Base-by-base conservation (phyloP, 2,888 invertebrate species). In the Dichetophora obliterata region DNA sequence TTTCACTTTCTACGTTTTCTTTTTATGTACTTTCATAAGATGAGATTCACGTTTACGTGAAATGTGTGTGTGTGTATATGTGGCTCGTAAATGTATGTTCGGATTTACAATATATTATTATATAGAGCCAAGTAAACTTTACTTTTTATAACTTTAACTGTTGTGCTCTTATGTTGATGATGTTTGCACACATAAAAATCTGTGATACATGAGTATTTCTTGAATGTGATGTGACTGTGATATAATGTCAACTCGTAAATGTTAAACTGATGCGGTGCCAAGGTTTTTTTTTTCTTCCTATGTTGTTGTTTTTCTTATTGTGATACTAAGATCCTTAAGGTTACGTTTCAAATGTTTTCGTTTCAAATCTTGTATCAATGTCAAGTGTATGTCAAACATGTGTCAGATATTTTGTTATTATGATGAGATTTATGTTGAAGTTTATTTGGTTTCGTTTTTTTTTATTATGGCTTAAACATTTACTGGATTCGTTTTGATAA, bases 161-260 rank as follows among this genome's bases (percentile, higher is more conserved):
- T 75, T 79, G 72, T 78, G 81, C 82, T 84, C 86, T 84, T 84
- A 83, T 82, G 82, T 83, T 85, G 80, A 81, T 83, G 82, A 78
- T 79, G 80, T 70, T 65, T 77, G 74, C 14, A 43, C 43, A 43
- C 43, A 43, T 77, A 66, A 75, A 75, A 65, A 48, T 54, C 73
- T 69, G 61, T 74, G 77, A 74, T 77, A 52, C 31, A 69, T 76
- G 69, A 50, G 61, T 76, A 52, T 63, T 37, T 63, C 24, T 63
- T n/a, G 24, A 75, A 68, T 54, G 48, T 69, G 59, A 19, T 69
- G 27, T 22, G 65, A 19, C 48, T 75, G 59, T 59, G 34, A 19
- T 48, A 57, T 65, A 22, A 54, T 63, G 69, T 52, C 34, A 37
- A n/a, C 37, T 75, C 34, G 50, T 43, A 14, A 14, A 14, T 65